phyloP scores from a whole-genome alignment of 2,113 vertebrate species.

The Oenanthe oenanthe region DNA sequence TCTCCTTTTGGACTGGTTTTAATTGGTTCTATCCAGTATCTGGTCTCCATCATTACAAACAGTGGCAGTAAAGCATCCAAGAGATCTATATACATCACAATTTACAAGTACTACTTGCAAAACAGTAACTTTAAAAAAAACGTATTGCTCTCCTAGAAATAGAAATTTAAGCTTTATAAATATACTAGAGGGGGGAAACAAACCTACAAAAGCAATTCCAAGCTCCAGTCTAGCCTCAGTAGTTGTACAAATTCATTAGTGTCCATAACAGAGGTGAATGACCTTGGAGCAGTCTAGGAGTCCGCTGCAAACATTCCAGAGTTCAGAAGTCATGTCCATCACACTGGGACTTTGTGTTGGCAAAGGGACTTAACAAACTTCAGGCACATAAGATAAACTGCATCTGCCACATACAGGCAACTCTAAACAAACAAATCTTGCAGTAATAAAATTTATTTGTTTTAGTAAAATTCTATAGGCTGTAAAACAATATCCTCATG shows the following conservation, averaged over 20 bases:
- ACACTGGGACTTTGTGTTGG: neutral
- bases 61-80: neutral
- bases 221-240: neutral
- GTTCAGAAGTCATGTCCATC: slow-evolving; percentile 17
- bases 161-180: neutral
- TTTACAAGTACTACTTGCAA: neutral
- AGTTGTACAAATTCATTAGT: slow-evolving; percentile 40
- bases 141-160: neutral
- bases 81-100: neutral
- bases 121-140: neutral
- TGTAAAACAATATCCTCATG: slow-evolving; percentile 55
- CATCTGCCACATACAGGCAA: slow-evolving; percentile 26
- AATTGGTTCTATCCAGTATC: neutral
- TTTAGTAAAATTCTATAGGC: slow-evolving; percentile 41
- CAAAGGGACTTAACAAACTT: neutral
- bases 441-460: slow-evolving; percentile 56
- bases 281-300: neutral
- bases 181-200: neutral
- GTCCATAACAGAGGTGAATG: slow-evolving; percentile 30
- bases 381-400: neutral
- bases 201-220: neutral
- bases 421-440: slow-evolving; percentile 19
- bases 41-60: neutral
- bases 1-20: neutral
- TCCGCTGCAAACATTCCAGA: slow-evolving; percentile 4